Conservation (phyloP, 2,888 invertebrate genomes). For the Polydrusus pterygomalis region DNA sequence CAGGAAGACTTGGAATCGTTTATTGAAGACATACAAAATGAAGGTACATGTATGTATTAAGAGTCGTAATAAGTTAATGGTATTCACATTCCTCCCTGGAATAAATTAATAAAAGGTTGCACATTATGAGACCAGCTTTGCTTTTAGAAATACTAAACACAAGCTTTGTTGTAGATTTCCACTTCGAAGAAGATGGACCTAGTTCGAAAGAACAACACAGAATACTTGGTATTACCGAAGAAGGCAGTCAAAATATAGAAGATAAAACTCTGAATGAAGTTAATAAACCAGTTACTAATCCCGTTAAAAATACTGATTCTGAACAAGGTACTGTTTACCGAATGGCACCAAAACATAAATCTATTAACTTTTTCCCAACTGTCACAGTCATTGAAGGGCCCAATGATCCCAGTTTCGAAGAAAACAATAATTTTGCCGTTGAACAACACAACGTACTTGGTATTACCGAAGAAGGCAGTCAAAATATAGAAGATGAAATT, state of each 20-base stretch:
- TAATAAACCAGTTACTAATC: neutral
- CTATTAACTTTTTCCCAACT: slow-evolving; percentile 53
- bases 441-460: neutral
- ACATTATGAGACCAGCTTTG: neutral
- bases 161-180: slow-evolving; percentile 3
- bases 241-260: neutral
- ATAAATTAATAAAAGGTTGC: slow-evolving; percentile 13
- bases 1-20: slow-evolving; percentile 56
- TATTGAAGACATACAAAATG: slow-evolving; percentile 44
- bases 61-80: too few species aligned
- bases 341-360: neutral
- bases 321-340: neutral
- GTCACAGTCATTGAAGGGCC: slow-evolving; percentile 57
- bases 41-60: too few species aligned
- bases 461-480: neutral
- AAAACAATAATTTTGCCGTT: too few species aligned
- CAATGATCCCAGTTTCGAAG: slow-evolving; percentile 54
- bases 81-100: too few species aligned
- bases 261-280: neutral
- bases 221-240: neutral
- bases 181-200: neutral
- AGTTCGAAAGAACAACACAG: neutral
- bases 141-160: neutral
- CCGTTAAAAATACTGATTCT: neutral
- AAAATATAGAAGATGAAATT: neutral